phyloP scores from a whole-genome alignment of 2,113 vertebrate species.

The Buteo buteo region DNA sequence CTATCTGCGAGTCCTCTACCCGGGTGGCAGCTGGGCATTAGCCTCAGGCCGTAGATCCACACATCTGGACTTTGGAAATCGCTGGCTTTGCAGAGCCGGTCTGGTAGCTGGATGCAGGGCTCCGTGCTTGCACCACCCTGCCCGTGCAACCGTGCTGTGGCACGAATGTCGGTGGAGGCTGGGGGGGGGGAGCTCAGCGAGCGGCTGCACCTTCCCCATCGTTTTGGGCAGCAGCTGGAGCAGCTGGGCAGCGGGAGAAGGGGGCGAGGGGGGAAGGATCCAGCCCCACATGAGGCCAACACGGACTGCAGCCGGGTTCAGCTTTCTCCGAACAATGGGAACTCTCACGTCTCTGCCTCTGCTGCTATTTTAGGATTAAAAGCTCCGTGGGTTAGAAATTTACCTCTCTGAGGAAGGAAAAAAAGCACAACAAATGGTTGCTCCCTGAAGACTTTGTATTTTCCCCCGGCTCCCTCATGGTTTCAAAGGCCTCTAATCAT shows the following conservation, averaged over 20 bases:
- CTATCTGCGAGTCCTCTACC: accelerated
- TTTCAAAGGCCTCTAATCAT: slow-evolving; percentile 50
- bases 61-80: not conserved
- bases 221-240: not conserved
- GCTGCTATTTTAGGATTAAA: slow-evolving; percentile 71
- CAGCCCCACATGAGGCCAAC: accelerated
- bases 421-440: not conserved
- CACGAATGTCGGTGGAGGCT: not conserved
- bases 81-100: not conserved
- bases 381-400: slow-evolving; percentile 53
- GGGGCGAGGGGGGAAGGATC: not conserved
- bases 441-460: not conserved
- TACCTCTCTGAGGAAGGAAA: slow-evolving; percentile 29
- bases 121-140: not conserved
- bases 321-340: slow-evolving; percentile 3
- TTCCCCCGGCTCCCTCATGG: not conserved
- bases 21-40: not conserved
- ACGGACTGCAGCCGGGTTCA: slow-evolving; percentile 12
- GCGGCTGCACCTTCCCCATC: not conserved
- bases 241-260: not conserved
- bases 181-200: not conserved
- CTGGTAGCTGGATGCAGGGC: not conserved
- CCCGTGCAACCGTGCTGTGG: not conserved
- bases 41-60: not conserved
- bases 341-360: slow-evolving; percentile 33